phyloP scores from a whole-genome alignment of 2,888 invertebrate genomes.

The Exocentrus adspersus region DNA sequence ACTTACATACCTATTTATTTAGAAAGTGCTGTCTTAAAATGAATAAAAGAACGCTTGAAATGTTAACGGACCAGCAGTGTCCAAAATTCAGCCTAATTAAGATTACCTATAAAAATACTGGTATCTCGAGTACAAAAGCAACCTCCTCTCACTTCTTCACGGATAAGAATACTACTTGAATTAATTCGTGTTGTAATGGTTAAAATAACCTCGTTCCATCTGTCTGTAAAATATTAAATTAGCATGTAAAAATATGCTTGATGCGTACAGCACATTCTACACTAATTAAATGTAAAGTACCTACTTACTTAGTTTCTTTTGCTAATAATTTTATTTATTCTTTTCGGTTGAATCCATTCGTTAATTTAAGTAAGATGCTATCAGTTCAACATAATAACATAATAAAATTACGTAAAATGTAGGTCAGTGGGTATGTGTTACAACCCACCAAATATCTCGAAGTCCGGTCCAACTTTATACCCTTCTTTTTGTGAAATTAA shows the following conservation, averaged over 20 bases:
- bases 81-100: no score
- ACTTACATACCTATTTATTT: no score
- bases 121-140: no score
- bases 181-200: no score
- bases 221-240: slow-evolving; percentile 11
- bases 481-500: not conserved
- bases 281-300: slow-evolving; percentile 22
- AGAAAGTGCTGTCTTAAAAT: no score
- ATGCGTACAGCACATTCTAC: not conserved
- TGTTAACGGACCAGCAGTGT: no score
- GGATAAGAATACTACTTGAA: no score
- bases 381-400: slow-evolving; percentile 26
- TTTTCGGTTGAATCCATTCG: slow-evolving; percentile 7
- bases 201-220: slow-evolving; percentile 25
- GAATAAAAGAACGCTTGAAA: no score
- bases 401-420: slow-evolving; percentile 31
- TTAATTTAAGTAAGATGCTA: slow-evolving; percentile 22
- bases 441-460: slow-evolving; percentile 33
- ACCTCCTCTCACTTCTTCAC: no score
- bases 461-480: slow-evolving; percentile 17
- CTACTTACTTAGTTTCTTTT: slow-evolving; percentile 10
- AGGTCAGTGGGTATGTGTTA: slow-evolving; percentile 45
- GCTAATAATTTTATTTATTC: slow-evolving; percentile 21
- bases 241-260: slow-evolving; percentile 24
- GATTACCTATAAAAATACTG: no score